A percentile compares a stretch with the other conserved stretches of the same genome.
These are phyloP conservation scores for Prosopocoilus inquinatus DNA, from an alignment of 2,888 invertebrate species.

Conservation along the genomic window DNA sequence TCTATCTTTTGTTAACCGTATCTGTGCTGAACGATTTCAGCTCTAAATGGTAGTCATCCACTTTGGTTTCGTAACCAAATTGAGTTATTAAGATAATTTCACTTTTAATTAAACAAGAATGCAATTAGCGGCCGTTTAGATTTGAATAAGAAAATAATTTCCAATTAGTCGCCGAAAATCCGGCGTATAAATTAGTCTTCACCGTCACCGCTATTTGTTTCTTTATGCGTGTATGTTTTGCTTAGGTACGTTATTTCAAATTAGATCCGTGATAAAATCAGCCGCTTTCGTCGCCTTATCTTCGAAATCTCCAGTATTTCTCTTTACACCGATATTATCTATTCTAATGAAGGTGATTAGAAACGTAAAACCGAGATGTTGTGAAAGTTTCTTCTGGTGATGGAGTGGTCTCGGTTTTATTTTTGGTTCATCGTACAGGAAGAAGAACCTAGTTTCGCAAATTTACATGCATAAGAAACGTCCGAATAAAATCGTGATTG, in stretches of 20 bases:
- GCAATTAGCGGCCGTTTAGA: constrained; percentile 19
- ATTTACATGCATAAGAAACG: too few relatives aligned
- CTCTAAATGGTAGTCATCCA: too few relatives aligned
- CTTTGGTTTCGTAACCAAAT: too few relatives aligned
- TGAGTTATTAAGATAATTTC: too few relatives aligned
- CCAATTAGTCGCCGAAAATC: constrained; percentile 15
- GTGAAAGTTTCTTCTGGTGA: neutral
- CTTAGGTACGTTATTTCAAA: constrained; percentile 14
- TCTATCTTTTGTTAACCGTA: too few relatives aligned
- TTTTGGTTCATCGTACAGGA: too few relatives aligned
- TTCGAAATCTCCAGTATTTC: constrained; percentile 12
- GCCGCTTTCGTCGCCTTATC: constrained; percentile 1
- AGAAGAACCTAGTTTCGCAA: too few relatives aligned
- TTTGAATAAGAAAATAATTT: constrained; percentile 13
- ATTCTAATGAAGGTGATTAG: constrained; percentile 23
- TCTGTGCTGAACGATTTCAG: too few relatives aligned
- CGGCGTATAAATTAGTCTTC: constrained; percentile 17
- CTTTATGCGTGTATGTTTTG: constrained; percentile 10
- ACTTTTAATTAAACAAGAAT: neutral
- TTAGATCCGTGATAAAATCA: constrained; percentile 14
- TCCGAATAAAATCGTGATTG: too few relatives aligned
- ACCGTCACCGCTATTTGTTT: constrained; percentile 15
- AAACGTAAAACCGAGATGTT: constrained; percentile 9
- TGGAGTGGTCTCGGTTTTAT: too few relatives aligned
- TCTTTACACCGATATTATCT: constrained; percentile 19